Evolutionary conservation across 2,888 invertebrate species (phyloP).

Genomic region (Pinctada fucata): DNA sequence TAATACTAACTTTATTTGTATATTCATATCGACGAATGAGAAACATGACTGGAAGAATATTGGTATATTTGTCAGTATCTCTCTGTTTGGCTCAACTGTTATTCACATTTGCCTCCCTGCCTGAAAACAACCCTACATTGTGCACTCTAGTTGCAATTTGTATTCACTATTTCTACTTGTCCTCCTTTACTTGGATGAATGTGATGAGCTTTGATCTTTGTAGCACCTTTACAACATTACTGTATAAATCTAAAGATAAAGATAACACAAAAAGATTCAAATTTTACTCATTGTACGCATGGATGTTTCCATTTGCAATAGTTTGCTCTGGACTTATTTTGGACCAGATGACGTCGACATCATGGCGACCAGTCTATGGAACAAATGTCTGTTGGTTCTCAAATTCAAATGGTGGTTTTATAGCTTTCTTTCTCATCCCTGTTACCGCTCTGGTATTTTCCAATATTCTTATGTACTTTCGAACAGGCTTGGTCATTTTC

Average conservation of each 20-base stretch:
- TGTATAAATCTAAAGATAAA: slow-evolving; percentile 21
- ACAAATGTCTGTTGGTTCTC: slow-evolving; percentile 41
- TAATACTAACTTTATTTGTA: too few species aligned
- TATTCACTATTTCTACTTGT: slow-evolving; percentile 78
- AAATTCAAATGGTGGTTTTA: slow-evolving; percentile 29
- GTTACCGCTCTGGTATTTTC: slow-evolving; percentile 26
- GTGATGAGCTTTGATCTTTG: slow-evolving; percentile 81
- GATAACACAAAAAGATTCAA: slow-evolving; percentile 21
- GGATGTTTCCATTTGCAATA: slow-evolving; percentile 30
- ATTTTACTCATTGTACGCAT: slow-evolving; percentile 38
- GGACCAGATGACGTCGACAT: slow-evolving; percentile 5
- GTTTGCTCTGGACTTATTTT: slow-evolving; percentile 24
- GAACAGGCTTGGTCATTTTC: slow-evolving; percentile 25
- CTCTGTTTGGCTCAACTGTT: slow-evolving; percentile 28
- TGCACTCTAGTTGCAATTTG: slow-evolving; percentile 72
- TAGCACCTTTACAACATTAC: slow-evolving; percentile 72
- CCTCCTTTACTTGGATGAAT: slow-evolving; percentile 79
- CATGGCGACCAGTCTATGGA: slow-evolving; percentile 32
- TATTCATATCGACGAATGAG: too few species aligned
- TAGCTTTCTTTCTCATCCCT: slow-evolving; percentile 41
- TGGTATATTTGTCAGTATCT: too few species aligned
- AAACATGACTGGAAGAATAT: too few species aligned
- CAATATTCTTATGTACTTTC: slow-evolving; percentile 31
- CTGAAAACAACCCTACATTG: slow-evolving; percentile 18
- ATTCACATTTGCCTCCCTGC: slow-evolving; percentile 17